phyloP scores from a whole-genome alignment of 1,140 invertebrate species.

The Caerostris extrusa region DNA sequence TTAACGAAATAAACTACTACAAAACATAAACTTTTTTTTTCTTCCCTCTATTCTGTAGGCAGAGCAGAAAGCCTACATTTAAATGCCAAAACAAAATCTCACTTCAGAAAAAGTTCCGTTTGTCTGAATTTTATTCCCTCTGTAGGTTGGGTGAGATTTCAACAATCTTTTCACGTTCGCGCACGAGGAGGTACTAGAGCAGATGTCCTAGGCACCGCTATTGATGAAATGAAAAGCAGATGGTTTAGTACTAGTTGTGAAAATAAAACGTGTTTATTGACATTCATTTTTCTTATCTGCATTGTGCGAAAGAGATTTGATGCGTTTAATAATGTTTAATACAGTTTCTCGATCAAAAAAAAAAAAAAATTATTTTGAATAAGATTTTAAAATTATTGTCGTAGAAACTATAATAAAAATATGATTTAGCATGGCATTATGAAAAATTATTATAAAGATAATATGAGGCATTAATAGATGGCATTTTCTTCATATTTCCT shows the following conservation, averaged over 20 bases:
- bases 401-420: too few relatives aligned
- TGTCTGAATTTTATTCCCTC: neutral
- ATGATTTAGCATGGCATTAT: too few relatives aligned
- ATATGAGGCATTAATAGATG: too few relatives aligned
- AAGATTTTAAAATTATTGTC: too few relatives aligned
- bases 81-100: conserved; percentile 2
- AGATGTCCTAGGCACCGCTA: neutral
- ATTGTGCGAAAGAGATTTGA: too few relatives aligned
- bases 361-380: too few relatives aligned
- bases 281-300: too few relatives aligned
- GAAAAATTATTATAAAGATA: too few relatives aligned
- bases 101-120: neutral
- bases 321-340: too few relatives aligned
- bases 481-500: too few relatives aligned
- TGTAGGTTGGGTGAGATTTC: neutral
- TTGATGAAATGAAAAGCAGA: neutral
- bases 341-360: too few relatives aligned
- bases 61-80: neutral
- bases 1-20: neutral
- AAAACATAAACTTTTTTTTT: neutral
- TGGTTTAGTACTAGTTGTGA: neutral
- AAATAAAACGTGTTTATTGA: too few relatives aligned
- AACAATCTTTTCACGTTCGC: neutral
- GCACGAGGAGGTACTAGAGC: neutral
- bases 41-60: neutral